Conservation (phyloP, 2,888 invertebrate species). For the Acanthococcus lagerstroemiae region DNA sequence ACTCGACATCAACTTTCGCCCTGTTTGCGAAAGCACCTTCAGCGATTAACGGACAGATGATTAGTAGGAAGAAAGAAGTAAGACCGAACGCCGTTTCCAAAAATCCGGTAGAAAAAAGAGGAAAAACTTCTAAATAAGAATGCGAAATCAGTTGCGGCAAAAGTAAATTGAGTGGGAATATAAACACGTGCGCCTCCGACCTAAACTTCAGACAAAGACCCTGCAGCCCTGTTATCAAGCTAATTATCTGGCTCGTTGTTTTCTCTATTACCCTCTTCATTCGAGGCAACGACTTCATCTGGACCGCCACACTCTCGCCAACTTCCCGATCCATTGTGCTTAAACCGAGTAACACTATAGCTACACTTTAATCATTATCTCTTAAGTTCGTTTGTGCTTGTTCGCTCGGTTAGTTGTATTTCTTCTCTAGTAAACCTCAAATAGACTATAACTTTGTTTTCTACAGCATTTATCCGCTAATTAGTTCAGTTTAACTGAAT, state of each 20-base stretch:
- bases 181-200: slow-evolving; percentile 32
- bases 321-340: slow-evolving; percentile 2
- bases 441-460: slow-evolving; percentile 28
- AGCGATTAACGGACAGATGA: too few species aligned
- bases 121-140: not conserved
- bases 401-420: slow-evolving; percentile 18
- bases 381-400: not conserved
- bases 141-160: slow-evolving; percentile 29
- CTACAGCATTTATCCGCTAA: slow-evolving; percentile 28
- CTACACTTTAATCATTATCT: not conserved
- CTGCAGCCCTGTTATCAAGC: slow-evolving; percentile 29
- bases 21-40: too few species aligned
- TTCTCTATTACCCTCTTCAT: slow-evolving; percentile 31
- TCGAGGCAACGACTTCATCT: slow-evolving; percentile 29
- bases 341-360: slow-evolving; percentile 10
- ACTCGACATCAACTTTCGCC: too few species aligned
- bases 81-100: too few species aligned
- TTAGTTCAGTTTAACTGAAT: slow-evolving; percentile 27
- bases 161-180: slow-evolving; percentile 34
- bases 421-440: slow-evolving; percentile 26
- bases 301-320: slow-evolving; percentile 18
- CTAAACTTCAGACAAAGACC: slow-evolving; percentile 30
- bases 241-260: slow-evolving; percentile 31
- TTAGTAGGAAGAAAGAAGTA: too few species aligned
- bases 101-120: too few species aligned